Evolutionary conservation across 2,888 invertebrate species (phyloP).

Genomic region (Melinaea menophilus): DNA sequence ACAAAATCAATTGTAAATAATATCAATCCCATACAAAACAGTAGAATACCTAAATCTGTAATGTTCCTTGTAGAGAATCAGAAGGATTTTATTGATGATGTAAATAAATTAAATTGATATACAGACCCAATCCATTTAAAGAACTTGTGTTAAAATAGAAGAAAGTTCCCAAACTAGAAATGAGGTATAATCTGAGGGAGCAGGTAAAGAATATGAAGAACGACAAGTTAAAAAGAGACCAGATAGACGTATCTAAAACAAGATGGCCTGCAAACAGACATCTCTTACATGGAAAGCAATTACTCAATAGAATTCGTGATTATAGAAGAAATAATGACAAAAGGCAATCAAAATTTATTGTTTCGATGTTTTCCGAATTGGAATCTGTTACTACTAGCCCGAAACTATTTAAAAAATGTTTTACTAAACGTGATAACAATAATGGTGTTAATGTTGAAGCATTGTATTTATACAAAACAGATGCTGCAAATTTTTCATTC

Average conservation of each 20-base stretch:
- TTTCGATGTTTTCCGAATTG: conserved; percentile 29
- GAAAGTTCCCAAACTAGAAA: conserved; percentile 53
- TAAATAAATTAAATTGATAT: conserved; percentile 25
- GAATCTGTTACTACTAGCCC: conserved; percentile 32
- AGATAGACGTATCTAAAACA: conserved; percentile 48
- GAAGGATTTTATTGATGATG: conserved; percentile 42
- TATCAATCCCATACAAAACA: conserved; percentile 30
- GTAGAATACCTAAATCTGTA: conserved; percentile 33
- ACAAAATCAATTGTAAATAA: conserved; percentile 10
- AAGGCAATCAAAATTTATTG: conserved; percentile 22
- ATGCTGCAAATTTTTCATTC: conserved; percentile 44
- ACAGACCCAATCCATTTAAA: conserved; percentile 37
- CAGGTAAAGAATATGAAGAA: conserved; percentile 53
- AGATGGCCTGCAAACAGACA: conserved; percentile 55
- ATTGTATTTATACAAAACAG: conserved; percentile 39
- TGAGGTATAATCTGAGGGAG: conserved; percentile 59
- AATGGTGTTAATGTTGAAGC: conserved; percentile 37
- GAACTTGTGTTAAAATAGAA: conserved; percentile 54
- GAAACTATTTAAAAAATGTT: conserved; percentile 54
- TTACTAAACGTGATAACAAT: conserved; percentile 38
- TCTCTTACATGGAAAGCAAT: conserved; percentile 34
- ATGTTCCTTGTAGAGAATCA: conserved; percentile 48
- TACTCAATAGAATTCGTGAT: conserved; percentile 20
- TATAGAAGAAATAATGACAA: conserved; percentile 25
- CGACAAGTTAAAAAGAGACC: conserved; percentile 44